A percentile compares a stretch with the other conserved stretches of the same genome.
These are phyloP conservation scores for Cercopithecus mona DNA, from an alignment of 2,113 vertebrate genomes.

Conservation along the genomic window DNA sequence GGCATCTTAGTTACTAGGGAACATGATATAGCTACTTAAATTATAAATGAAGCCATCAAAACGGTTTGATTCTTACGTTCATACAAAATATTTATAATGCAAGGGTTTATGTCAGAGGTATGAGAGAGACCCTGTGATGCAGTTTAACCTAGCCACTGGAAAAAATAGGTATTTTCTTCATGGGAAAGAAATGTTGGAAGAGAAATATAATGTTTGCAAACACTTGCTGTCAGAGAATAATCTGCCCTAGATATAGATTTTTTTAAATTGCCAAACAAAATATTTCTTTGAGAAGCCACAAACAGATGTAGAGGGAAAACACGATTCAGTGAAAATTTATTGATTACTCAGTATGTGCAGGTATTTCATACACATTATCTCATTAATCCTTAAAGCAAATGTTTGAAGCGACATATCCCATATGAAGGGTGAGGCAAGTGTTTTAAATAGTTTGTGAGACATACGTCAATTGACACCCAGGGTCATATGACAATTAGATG, in stretches of 20 bases:
- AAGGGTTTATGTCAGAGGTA: neutral
- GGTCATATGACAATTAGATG: neutral
- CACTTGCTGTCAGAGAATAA: neutral
- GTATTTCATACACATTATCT: neutral
- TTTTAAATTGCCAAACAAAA: neutral
- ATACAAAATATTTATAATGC: neutral
- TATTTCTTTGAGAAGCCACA: neutral
- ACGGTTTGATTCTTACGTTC: neutral
- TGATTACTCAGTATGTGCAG: neutral
- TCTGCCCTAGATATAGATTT: neutral
- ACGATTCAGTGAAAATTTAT: neutral
- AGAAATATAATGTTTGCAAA: neutral
- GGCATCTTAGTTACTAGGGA: neutral
- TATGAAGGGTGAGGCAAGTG: neutral
- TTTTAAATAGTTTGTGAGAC: neutral
- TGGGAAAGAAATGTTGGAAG: neutral
- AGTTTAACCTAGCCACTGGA: neutral
- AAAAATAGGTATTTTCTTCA: neutral
- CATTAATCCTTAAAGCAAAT: neutral
- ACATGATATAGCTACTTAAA: neutral
- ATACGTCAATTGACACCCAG: no score
- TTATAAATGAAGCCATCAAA: conserved; percentile 10
- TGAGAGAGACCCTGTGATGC: neutral
- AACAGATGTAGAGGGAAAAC: neutral
- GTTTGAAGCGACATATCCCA: neutral